Evolutionary conservation across 53 echinoderm and acorn worm genomes (phyloP).

Genomic region (Zoroaster sp.): DNA sequence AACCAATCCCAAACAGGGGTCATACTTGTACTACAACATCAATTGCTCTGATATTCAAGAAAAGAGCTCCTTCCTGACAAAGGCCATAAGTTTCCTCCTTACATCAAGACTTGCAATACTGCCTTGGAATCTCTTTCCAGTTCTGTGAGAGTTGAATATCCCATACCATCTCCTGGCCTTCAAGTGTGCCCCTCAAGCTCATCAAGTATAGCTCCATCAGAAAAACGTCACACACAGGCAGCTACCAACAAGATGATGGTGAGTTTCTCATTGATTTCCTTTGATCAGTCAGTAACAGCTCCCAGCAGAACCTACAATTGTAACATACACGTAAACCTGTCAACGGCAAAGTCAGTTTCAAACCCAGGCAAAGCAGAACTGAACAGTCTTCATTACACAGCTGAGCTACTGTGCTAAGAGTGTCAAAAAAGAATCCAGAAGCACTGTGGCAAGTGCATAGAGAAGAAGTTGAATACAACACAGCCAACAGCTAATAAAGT

Average conservation of each 20-base stretch:
- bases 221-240: conserved; percentile 30
- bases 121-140: conserved; percentile 70
- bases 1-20: conserved; percentile 72
- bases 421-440: conserved; percentile 40
- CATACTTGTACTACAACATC: conserved; percentile 60
- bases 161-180: conserved; percentile 76
- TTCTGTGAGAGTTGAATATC: conserved; percentile 55
- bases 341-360: background rate
- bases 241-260: conserved; percentile 62
- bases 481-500: background rate
- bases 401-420: conserved; percentile 59
- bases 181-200: conserved; percentile 58
- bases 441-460: conserved; percentile 44
- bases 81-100: conserved; percentile 56
- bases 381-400: conserved; percentile 56
- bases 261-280: conserved; percentile 56
- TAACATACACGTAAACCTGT: background rate
- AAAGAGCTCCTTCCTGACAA: conserved; percentile 63
- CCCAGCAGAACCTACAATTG: background rate
- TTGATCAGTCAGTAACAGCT: background rate
- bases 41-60: conserved; percentile 52
- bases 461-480: background rate
- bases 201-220: conserved; percentile 71
- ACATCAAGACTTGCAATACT: conserved; percentile 69
- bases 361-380: conserved; percentile 8